Percentiles rank a stretch among this genome's conserved stretches.
Evolutionary conservation across 2,797 vertebrate genomes (phyloP).

Genomic region (Euphonia xanthogaster): DNA sequence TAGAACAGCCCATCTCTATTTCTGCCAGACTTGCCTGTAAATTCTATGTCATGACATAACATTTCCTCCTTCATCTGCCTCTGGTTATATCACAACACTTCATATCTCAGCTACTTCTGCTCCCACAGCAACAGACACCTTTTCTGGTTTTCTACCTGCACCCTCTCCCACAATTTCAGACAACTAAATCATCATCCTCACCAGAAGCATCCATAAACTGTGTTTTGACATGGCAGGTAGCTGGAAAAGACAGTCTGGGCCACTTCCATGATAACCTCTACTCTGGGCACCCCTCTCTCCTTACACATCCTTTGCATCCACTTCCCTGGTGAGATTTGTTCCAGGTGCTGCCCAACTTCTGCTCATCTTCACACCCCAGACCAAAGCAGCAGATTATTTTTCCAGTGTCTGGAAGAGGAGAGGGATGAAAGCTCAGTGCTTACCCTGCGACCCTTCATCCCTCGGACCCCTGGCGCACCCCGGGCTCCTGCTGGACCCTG

Average conservation of each 20-base stretch:
- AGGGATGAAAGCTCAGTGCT: conserved; percentile 42
- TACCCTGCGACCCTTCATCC: conserved; percentile 87
- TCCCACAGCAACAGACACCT: background rate
- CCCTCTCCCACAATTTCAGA: background rate
- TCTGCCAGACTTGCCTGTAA: background rate
- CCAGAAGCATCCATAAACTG: background rate
- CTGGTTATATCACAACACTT: background rate
- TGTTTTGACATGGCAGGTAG: background rate
- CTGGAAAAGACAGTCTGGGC: background rate
- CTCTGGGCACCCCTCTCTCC: background rate
- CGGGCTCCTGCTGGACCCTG: conserved; percentile 86
- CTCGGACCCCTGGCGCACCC: conserved; percentile 82
- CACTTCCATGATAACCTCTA: background rate
- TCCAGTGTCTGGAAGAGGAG: background rate
- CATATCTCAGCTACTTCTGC: background rate
- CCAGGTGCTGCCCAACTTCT: background rate
- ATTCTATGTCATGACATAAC: background rate
- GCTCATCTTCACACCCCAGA: background rate
- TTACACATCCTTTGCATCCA: background rate
- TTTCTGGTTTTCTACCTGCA: background rate
- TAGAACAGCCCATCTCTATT: background rate
- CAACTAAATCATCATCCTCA: background rate
- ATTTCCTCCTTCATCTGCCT: background rate
- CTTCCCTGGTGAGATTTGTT: background rate
- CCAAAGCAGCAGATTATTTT: background rate